A percentile compares a stretch with the other conserved stretches of the same genome.
Conservation (phyloP, 1,140 invertebrate species). For the Zaprionus ghesquierei region DNA sequence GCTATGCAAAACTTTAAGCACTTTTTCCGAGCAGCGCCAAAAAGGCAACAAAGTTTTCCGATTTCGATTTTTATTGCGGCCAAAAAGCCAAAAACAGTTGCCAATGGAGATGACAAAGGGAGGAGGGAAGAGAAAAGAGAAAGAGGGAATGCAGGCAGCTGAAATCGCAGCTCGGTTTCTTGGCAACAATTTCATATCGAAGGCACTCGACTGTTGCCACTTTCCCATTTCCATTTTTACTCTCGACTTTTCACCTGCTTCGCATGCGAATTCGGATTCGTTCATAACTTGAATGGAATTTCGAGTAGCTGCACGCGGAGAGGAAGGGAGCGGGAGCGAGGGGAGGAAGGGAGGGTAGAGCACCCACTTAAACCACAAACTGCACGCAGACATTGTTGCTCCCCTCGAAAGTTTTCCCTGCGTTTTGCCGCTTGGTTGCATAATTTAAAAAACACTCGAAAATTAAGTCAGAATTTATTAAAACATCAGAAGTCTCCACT, state of each 20-base stretch:
- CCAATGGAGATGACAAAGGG: slow-evolving; percentile 6
- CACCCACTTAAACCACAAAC: slow-evolving; percentile 63
- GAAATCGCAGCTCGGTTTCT: slow-evolving; percentile 40
- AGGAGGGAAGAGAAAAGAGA: neutral
- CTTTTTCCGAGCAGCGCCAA: slow-evolving; percentile 22
- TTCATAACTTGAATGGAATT: slow-evolving; percentile 47
- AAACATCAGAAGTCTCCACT: slow-evolving; percentile 26
- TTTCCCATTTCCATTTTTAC: slow-evolving; percentile 18
- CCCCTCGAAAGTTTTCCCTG: slow-evolving; percentile 42
- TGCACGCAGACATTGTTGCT: slow-evolving; percentile 55
- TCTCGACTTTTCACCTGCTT: slow-evolving; percentile 29
- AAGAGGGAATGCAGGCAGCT: slow-evolving; percentile 6
- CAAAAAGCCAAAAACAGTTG: slow-evolving; percentile 4
- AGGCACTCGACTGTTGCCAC: slow-evolving; percentile 47
- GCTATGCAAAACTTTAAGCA: slow-evolving; percentile 49
- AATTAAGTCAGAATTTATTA: slow-evolving; percentile 65
- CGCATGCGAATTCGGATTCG: neutral
- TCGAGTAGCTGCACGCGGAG: slow-evolving; percentile 43
- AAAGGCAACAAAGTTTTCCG: slow-evolving; percentile 56
- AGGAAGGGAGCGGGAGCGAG: neutral
- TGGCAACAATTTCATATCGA: slow-evolving; percentile 69
- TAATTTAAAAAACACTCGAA: slow-evolving; percentile 58
- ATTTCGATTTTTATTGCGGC: slow-evolving; percentile 75
- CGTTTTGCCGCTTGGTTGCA: slow-evolving; percentile 19
- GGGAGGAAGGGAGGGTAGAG: neutral